phyloP scores from a whole-genome alignment of 2,113 vertebrate genomes.

The Hoplias malabaricus region DNA sequence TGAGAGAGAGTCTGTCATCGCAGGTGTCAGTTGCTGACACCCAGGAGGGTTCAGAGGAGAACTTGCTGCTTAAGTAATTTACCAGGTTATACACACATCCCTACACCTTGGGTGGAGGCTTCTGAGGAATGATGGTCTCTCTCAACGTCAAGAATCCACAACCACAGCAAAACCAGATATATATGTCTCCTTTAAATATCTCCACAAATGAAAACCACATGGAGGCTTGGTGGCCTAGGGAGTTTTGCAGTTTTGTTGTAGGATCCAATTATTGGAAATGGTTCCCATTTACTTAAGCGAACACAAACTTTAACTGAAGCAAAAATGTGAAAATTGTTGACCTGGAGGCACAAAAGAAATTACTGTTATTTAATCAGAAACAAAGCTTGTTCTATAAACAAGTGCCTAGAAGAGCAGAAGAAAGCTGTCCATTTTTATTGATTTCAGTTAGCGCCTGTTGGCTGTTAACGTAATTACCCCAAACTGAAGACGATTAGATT shows the following conservation, averaged over 20 bases:
- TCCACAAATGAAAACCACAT: constrained; percentile 66
- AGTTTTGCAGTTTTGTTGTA: constrained; percentile 15
- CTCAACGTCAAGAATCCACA: constrained; percentile 60
- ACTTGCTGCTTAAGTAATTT: constrained; percentile 4
- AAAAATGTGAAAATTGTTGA: neutral
- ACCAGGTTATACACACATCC: constrained; percentile 2
- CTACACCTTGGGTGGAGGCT: constrained; percentile 1
- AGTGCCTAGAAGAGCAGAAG: neutral
- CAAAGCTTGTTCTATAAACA: constrained; percentile 26
- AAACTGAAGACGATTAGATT: constrained; percentile 8
- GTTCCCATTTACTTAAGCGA: neutral
- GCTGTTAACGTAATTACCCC: neutral
- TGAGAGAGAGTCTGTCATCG: constrained; percentile 60
- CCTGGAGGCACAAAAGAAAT: neutral
- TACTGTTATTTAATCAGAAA: neutral
- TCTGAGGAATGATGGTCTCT: constrained; percentile 63
- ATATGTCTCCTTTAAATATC: constrained; percentile 61
- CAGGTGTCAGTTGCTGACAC: constrained; percentile 48
- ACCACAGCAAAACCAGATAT: constrained; percentile 54
- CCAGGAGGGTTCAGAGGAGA: neutral
- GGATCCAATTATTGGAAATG: neutral
- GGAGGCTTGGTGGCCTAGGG: constrained; percentile 51
- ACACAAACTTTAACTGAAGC: neutral
- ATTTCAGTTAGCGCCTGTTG: neutral
- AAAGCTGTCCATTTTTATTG: neutral